Base-by-base conservation (phyloP, 2,888 invertebrate genomes). In the Toxonevra muliebris region DNA sequence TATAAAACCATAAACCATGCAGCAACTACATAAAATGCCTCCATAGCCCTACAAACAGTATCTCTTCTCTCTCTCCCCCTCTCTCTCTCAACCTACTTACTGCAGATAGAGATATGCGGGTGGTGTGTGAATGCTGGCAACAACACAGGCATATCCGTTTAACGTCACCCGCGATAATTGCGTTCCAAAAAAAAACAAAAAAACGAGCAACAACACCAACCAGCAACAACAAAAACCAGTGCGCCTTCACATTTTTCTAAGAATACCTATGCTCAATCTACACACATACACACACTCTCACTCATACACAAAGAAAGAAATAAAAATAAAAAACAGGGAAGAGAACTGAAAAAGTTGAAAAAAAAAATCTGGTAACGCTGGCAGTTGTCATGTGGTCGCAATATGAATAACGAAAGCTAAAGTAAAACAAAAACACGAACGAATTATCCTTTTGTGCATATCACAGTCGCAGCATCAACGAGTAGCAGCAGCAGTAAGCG, bases 371-470 rank as follows among this genome's bases (percentile, higher is more conserved):
- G 72, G 66, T 71, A 70, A 68, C 69, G 69, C 71, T 72, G 71
- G 73, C 74, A 73, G 73, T 74, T 73, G 73, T 74, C 76, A 74
- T 75, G 74, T 74, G 71, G 72, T 70, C 70, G 66, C 65, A 40
- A 41, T 53, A 52, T 30, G 40, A 42, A 61, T 50, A 19, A 71
- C 64, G 68, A 69, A 71, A 73, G 69, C 70, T 69, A 70, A 65
- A 75, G 69, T 66, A 69, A 55, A 69, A 63, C 57, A 65, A 63
- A 61, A 68, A 74, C 69, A 69, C 50, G 75, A 69, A 30, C 30
- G 30, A 66, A 61, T 50, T 50, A 40, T 55, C 53, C 61, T 59
- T 78, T 79, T 79, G 77, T 79, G 77, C 77, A 77, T 78, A 79
- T 80, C 76, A 76, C 72, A 73, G 72, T 17, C 41, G 74, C 76